Percentiles rank a stretch among this genome's conserved stretches.
Conservation (phyloP, 1,140 invertebrate genomes). For the Periplaneta americana region DNA sequence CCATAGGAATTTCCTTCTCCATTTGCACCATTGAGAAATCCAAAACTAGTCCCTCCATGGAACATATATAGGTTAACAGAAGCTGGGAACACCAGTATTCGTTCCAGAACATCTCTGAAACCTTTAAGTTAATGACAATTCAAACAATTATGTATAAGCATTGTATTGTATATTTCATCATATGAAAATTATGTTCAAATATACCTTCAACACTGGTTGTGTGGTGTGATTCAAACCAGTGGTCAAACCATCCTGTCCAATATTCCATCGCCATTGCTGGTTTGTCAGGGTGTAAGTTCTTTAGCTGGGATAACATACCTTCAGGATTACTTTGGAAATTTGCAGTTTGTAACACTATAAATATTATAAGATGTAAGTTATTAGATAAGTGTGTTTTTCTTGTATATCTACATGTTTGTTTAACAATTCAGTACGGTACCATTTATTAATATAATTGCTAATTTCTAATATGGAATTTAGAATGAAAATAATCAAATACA, state of each 20-base stretch:
- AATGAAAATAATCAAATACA: too few species aligned
- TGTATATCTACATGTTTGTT: too few species aligned
- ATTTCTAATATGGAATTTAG: too few species aligned
- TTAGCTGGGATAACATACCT: constrained; percentile 35
- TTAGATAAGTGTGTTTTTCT: too few species aligned
- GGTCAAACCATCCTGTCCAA: constrained; percentile 63
- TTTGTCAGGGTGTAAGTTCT: constrained; percentile 45
- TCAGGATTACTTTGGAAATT: constrained; percentile 45
- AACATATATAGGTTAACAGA: constrained; percentile 69
- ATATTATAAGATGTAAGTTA: too few species aligned
- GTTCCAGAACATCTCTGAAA: constrained; percentile 23
- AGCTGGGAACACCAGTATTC: constrained; percentile 39
- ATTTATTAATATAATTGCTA: too few species aligned
- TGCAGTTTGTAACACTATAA: constrained; percentile 41
- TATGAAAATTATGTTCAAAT: too few species aligned
- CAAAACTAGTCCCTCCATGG: constrained; percentile 65
- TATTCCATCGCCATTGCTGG: constrained; percentile 58
- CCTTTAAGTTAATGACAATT: not conserved
- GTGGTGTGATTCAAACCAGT: constrained; percentile 39
- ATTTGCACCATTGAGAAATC: constrained; percentile 60
- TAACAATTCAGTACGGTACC: too few species aligned
- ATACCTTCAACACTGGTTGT: not conserved
- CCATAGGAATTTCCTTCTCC: constrained; percentile 32
- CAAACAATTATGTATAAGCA: too few species aligned
- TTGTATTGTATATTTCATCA: too few species aligned